Evolutionary conservation across 2,888 invertebrate species (phyloP).

Genomic region (Rhorus exstirpatorius): DNA sequence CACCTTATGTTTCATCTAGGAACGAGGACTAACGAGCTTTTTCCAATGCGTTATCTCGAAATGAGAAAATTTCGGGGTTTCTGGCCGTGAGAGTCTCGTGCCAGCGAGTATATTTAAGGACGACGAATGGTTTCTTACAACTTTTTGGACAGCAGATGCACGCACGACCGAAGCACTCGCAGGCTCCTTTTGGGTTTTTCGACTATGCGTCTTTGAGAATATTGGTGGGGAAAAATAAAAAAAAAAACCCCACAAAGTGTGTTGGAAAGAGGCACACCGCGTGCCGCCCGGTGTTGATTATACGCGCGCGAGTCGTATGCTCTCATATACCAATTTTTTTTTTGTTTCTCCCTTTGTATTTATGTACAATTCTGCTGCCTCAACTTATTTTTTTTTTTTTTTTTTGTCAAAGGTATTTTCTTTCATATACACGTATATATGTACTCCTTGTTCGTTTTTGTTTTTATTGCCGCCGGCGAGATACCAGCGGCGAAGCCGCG

Average conservation of each 20-base stretch:
- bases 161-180: constrained; percentile 11
- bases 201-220: constrained; percentile 64
- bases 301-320: constrained; percentile 47
- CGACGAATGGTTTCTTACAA: constrained; percentile 50
- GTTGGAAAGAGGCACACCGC: constrained; percentile 52
- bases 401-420: constrained; percentile 49
- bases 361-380: constrained; percentile 34
- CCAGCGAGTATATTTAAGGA: constrained; percentile 38
- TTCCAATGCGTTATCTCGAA: constrained; percentile 8
- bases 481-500: constrained; percentile 54
- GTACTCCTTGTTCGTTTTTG: constrained; percentile 33
- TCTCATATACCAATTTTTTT: constrained; percentile 43
- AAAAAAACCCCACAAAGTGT: constrained; percentile 28
- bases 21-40: constrained; percentile 18
- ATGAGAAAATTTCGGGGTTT: constrained; percentile 21
- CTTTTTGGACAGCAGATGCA: constrained; percentile 62
- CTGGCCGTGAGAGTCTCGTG: constrained; percentile 16
- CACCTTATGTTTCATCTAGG: background rate
- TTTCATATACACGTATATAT: constrained; percentile 17
- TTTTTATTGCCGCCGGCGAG: constrained; percentile 52
- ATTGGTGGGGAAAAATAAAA: constrained; percentile 12
- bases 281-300: constrained; percentile 64
- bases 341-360: constrained; percentile 52
- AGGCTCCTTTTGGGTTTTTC: constrained; percentile 21
- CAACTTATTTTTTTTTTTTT: constrained; percentile 58